These are phyloP conservation scores for Jacana jacana DNA, from an alignment of 2,113 vertebrate species.

Conservation along the genomic window DNA sequence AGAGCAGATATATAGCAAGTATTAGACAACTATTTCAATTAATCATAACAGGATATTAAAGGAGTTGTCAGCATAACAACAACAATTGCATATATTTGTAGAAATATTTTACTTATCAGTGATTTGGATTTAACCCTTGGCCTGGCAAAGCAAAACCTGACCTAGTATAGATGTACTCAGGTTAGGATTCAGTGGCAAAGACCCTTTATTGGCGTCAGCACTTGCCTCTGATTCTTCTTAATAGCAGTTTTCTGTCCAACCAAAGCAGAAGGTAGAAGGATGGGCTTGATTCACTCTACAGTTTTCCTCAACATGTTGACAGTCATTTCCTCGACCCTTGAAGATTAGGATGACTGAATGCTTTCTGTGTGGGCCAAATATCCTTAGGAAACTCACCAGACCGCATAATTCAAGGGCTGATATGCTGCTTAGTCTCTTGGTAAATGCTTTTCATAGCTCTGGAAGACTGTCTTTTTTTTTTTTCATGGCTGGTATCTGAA, in stretches of 20 bases:
- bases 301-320: not conserved
- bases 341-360: constrained; percentile 23
- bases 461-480: not conserved
- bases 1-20: not conserved
- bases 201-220: not conserved
- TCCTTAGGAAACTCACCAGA: not conserved
- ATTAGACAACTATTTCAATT: not conserved
- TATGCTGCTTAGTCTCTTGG: not conserved
- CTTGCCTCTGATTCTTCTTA: not conserved
- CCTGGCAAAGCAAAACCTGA: not conserved
- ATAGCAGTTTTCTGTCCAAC: not conserved
- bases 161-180: not conserved
- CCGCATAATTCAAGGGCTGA: not conserved
- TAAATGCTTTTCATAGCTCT: not conserved
- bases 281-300: not conserved
- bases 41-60: not conserved
- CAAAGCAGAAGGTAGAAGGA: not conserved
- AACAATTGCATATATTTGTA: not conserved
- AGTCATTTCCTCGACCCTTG: not conserved
- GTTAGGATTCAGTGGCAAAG: not conserved
- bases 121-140: not conserved
- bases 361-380: not conserved
- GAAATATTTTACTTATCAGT: not conserved
- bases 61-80: not conserved
- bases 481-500: not conserved